Conservation (phyloP, 2,113 vertebrate genomes). For the Origma solitaria region DNA sequence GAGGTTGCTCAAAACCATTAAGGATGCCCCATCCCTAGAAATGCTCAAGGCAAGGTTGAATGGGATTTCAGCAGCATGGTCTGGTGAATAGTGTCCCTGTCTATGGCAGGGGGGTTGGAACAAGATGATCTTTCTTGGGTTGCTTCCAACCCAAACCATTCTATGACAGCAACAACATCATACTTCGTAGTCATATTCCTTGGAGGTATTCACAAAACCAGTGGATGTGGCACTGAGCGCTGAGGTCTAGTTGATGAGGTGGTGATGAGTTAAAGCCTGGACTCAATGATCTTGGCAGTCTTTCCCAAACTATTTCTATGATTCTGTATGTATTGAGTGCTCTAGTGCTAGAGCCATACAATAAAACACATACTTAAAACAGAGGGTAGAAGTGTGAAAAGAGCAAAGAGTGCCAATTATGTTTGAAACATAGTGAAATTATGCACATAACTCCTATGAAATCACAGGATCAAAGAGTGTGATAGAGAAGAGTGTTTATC, state of each 20-base stretch:
- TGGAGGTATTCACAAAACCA: background rate
- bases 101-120: background rate
- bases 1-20: background rate
- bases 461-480: background rate
- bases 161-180: background rate
- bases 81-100: background rate
- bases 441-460: background rate
- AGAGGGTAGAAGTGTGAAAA: background rate
- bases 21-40: background rate
- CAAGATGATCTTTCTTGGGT: background rate
- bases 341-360: background rate
- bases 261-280: background rate
- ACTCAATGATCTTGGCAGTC: background rate
- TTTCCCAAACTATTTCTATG: background rate
- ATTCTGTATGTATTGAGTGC: background rate
- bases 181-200: rapidly evolving
- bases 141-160: background rate
- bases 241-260: background rate
- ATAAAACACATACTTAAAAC: background rate
- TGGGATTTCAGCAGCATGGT: background rate
- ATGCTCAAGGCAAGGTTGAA: background rate
- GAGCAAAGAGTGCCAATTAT: background rate
- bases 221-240: background rate
- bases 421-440: background rate
- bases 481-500: background rate